phyloP scores from a whole-genome alignment of 2,113 vertebrate genomes.

The Zosterops hypoxanthus region DNA sequence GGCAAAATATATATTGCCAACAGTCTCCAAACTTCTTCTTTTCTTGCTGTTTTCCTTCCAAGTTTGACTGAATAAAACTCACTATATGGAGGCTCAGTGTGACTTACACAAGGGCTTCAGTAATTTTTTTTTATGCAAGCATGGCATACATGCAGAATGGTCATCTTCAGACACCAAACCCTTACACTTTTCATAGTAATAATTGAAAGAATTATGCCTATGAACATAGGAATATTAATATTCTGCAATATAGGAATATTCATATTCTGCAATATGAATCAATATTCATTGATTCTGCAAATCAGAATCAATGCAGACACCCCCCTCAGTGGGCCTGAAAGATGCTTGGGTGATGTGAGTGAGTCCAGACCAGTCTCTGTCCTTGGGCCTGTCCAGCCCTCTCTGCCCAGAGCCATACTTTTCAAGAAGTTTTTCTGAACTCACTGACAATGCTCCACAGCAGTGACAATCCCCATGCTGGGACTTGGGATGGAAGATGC shows the following conservation, averaged over 20 bases:
- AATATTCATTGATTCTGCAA: neutral
- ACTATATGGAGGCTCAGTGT: rapidly evolving
- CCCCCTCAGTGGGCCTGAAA: neutral
- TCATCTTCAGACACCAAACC: neutral
- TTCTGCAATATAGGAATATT: too few relatives aligned
- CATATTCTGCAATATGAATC: too few relatives aligned
- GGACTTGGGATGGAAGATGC: neutral
- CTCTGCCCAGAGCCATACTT: neutral
- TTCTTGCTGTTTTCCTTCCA: neutral
- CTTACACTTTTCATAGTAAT: neutral
- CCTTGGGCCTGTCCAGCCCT: neutral
- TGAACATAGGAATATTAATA: too few relatives aligned
- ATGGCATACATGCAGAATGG: rapidly evolving
- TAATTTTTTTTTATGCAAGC: neutral
- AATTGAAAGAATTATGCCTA: neutral
- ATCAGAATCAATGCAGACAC: neutral
- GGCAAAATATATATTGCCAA: neutral
- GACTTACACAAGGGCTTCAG: neutral
- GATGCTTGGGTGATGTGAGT: neutral
- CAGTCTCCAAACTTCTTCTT: neutral
- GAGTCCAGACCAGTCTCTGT: neutral
- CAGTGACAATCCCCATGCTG: neutral
- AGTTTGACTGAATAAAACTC: neutral
- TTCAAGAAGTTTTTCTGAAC: neutral
- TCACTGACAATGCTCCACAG: neutral